Conservation (phyloP, 2,797 vertebrate species). For the Octomys mimax region DNA sequence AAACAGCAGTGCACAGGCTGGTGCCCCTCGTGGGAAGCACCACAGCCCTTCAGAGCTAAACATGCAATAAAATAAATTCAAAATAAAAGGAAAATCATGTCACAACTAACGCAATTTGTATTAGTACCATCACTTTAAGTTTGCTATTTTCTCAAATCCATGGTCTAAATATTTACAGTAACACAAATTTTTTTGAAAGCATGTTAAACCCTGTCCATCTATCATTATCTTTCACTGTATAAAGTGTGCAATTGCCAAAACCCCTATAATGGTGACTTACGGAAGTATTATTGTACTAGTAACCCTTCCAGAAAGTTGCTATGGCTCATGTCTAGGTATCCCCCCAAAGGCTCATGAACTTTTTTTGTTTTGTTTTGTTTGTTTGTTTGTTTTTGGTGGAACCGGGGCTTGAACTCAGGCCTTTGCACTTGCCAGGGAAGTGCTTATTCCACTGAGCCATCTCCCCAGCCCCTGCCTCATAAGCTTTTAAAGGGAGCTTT, state of each 20-base stretch:
- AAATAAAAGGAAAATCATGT: neutral
- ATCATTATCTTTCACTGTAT: neutral
- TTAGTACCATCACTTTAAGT: neutral
- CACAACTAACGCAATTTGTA: neutral
- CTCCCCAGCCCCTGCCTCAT: too few relatives aligned
- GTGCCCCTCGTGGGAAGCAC: neutral
- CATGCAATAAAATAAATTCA: neutral
- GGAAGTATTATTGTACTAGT: conserved; percentile 23
- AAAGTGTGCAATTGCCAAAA: neutral
- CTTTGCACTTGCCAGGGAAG: too few relatives aligned
- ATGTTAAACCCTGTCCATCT: neutral
- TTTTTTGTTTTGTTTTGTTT: too few relatives aligned
- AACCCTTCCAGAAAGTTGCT: neutral
- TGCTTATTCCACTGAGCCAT: too few relatives aligned
- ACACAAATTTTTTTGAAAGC: neutral
- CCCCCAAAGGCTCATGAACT: neutral
- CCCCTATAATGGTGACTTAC: neutral
- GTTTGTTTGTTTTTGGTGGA: too few relatives aligned
- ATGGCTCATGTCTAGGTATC: neutral
- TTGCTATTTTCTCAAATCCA: neutral
- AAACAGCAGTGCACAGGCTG: neutral
- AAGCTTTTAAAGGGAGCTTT: too few relatives aligned
- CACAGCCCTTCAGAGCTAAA: neutral
- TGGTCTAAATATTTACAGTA: conserved; percentile 44
- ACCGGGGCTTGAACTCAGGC: too few relatives aligned